Percentiles rank a stretch among this genome's conserved stretches.
Conservation (phyloP, 1,140 invertebrate species). For the Aphidius gifuensis region DNA sequence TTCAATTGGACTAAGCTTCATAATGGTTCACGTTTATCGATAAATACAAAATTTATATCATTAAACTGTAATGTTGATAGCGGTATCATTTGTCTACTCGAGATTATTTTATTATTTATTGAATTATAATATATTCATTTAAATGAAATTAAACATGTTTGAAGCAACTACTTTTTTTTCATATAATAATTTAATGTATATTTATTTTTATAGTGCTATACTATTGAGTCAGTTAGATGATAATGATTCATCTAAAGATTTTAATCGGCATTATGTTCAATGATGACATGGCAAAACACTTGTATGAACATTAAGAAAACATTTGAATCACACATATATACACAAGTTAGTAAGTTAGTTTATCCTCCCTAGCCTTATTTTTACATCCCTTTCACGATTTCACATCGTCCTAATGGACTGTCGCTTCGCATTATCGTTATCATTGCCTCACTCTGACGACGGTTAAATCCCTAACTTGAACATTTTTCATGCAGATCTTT, state of each 20-base stretch:
- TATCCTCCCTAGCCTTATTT: no score
- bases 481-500: slow-evolving; percentile 41
- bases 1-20: slow-evolving; percentile 12
- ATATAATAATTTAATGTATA: no score
- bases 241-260: no score
- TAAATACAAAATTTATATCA: slow-evolving; percentile 11
- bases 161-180: no score
- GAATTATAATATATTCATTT: background rate
- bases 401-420: slow-evolving; percentile 38
- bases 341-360: no score
- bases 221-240: no score
- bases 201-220: no score
- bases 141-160: no score
- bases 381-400: background rate
- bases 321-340: no score
- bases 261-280: no score
- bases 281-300: no score
- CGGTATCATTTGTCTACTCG: background rate
- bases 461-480: slow-evolving; percentile 39
- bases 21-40: slow-evolving; percentile 4
- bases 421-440: slow-evolving; percentile 45
- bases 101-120: background rate
- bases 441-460: slow-evolving; percentile 40
- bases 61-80: background rate
- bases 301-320: no score